Percentiles rank a stretch among this genome's conserved stretches.
Conservation (phyloP, 1,140 invertebrate genomes). For the Eumeta japonica region DNA sequence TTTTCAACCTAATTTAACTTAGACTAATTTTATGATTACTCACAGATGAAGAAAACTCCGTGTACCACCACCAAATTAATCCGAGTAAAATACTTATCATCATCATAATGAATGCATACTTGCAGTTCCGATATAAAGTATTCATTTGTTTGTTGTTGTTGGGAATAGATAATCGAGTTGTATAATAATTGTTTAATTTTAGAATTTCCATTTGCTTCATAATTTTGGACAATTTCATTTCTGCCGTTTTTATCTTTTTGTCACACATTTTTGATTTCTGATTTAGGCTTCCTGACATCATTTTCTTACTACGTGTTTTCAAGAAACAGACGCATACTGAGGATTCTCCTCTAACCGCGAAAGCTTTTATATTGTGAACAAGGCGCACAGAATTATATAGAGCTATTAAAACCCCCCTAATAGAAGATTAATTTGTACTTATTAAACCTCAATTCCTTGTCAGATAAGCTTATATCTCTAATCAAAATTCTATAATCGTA, state of each 20-base stretch:
- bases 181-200: slow-evolving; percentile 27
- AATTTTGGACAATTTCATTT: slow-evolving; percentile 36
- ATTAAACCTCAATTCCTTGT: no score
- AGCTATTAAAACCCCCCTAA: no score
- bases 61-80: slow-evolving; percentile 9
- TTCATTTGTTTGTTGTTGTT: slow-evolving; percentile 8
- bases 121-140: slow-evolving; percentile 2
- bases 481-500: no score
- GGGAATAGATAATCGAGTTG: slow-evolving; percentile 21
- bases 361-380: no score
- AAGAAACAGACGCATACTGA: no score
- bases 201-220: slow-evolving; percentile 31
- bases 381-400: no score
- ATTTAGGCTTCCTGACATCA: slow-evolving; percentile 16
- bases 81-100: slow-evolving; percentile 8
- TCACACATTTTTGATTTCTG: slow-evolving; percentile 25
- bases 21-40: slow-evolving; percentile 7
- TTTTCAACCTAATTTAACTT: no score
- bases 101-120: slow-evolving; percentile 3
- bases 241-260: slow-evolving; percentile 34
- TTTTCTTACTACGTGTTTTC: no score
- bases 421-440: no score
- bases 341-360: no score
- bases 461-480: no score
- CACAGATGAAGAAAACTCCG: slow-evolving; percentile 10